Evolutionary conservation across 2,113 vertebrate species (phyloP), one percentile per base, ranked within the genome.

Genomic region (Stercorarius parasiticus): DNA sequence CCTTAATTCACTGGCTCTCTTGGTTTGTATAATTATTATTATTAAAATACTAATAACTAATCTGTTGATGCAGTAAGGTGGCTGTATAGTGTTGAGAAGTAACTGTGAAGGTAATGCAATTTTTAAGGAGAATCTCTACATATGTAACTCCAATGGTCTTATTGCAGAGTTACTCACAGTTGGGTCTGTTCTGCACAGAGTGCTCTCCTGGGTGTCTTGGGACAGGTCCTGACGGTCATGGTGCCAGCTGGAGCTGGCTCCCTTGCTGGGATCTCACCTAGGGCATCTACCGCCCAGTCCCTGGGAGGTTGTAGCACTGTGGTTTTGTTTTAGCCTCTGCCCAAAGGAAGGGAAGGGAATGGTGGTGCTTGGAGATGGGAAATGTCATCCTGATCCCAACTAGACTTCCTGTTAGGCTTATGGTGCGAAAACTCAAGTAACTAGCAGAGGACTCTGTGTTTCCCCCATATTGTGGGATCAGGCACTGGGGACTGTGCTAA

Each of bases 211-310:
- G 3, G 5, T 34, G 22, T 42, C 42, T 23, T 56, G 17, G 13
- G 25, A 3, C 11, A 26, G 36, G 16, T 70, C 27, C 21, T 1
- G 1, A 71, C 64, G 52, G 38, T 34, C 0, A 0, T 18, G 6
- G 9, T 47, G 7, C 15, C 69, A 65, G 6, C 30, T 59, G 69
- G 26, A 88, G 7, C 56, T 67, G 10, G 10, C 13, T 89, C 3
- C 4, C n/a, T 84, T 1, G 1, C 26, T 67, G 34, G 14, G 32
- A 45, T 88, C 78, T 90, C 25, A 11, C 21, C 15, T 29, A 23
- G 1, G 30, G 8, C 3, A 80, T 82, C 45, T 73, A 8, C 19
- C 2, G 0, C 25, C 13, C 3, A 7, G 45, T 21, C 12, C 6
- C 16, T 61, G 53, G 6, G 49, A 77, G 18, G 11, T 11, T 69